Base-by-base conservation (phyloP, 2,113 vertebrate species). In the Chaenocephalus aceratus region DNA sequence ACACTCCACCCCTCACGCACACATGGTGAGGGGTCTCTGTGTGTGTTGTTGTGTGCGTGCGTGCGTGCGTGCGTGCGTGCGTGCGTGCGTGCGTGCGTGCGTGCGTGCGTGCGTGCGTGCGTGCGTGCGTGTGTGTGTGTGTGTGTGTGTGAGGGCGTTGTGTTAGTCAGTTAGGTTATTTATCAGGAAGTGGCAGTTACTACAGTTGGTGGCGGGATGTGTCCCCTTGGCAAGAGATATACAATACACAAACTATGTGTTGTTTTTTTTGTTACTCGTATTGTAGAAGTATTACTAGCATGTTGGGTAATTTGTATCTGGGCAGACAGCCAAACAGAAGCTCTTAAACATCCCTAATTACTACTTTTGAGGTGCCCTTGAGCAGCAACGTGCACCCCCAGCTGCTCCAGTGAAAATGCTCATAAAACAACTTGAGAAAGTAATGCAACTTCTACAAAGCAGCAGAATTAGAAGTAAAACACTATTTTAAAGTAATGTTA, bases 1-100 rank as follows among this genome's bases (percentile, higher is more conserved):
- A 91, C 80, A 80, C 84, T 88, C 71, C 82, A 70, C 80, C 79
- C 82, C 34, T 76, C 74, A 44, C 34, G 7, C 75, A 77, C 69
- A 58, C 36, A 68, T 48, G 72, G 48, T 30, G 53, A 75, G 58
- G 59, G 57, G 59, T 16, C 41, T 72, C 23, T 9, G 60, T 52
- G 58, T n/a, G 30, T 76, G 30, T 10, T n/a, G n/a, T n/a, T 9
- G 60, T 52, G 58, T n/a, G 30, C 26, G 26, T 26, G 26, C 26
- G 30, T 59, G 15, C 10, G 30, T 72, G 48, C 11, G 44, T 3
- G 3, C 3, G 26, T 2, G 26, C 23, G 30, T 59, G 15, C 2
- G 30, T 72, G 48, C 10, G 44, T 3, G 3, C 3, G 26, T 2
- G 26, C 23, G 30, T 59, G 15, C 2, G 30, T 72, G 48, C 10